Evolutionary conservation across 2,113 vertebrate genomes (phyloP).

Genomic region (Ancistrus triradiatus): DNA sequence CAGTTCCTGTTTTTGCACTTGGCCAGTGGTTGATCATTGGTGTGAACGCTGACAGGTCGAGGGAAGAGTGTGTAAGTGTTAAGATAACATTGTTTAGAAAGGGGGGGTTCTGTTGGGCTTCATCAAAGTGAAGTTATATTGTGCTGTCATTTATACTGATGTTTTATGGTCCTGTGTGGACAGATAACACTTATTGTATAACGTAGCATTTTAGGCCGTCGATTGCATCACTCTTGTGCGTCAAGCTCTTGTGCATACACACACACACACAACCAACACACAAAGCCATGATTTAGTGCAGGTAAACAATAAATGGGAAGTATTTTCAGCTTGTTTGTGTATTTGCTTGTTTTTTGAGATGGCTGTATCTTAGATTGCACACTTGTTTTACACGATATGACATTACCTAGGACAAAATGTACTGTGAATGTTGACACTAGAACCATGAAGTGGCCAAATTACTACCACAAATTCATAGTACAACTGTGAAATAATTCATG

Average conservation of each 20-base stretch:
- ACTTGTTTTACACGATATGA: no score
- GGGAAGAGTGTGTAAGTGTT: neutral
- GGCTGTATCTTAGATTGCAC: no score
- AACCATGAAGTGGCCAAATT: no score
- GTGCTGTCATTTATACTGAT: slow-evolving; percentile 28
- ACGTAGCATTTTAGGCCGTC: slow-evolving; percentile 32
- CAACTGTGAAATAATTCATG: no score
- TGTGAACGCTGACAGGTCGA: neutral
- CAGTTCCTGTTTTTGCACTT: neutral
- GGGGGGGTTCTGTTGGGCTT: neutral
- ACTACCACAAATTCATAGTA: no score
- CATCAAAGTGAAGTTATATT: slow-evolving; percentile 36
- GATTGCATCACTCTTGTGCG: slow-evolving; percentile 17
- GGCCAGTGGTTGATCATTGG: neutral
- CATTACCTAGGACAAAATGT: no score
- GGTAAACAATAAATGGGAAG: no score
- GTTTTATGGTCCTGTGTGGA: slow-evolving; percentile 46
- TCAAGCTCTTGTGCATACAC: slow-evolving; percentile 21
- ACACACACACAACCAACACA: slow-evolving; percentile 16
- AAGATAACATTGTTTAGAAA: slow-evolving; percentile 7
- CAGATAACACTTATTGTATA: slow-evolving; percentile 44
- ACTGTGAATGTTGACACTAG: no score
- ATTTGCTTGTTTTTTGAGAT: no score
- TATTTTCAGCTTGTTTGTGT: neutral
- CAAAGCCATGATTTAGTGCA: slow-evolving; percentile 36